Evolutionary conservation across 2,113 vertebrate species (phyloP), one percentile per base, ranked within the genome.

Genomic region (Phaethon lepturus): DNA sequence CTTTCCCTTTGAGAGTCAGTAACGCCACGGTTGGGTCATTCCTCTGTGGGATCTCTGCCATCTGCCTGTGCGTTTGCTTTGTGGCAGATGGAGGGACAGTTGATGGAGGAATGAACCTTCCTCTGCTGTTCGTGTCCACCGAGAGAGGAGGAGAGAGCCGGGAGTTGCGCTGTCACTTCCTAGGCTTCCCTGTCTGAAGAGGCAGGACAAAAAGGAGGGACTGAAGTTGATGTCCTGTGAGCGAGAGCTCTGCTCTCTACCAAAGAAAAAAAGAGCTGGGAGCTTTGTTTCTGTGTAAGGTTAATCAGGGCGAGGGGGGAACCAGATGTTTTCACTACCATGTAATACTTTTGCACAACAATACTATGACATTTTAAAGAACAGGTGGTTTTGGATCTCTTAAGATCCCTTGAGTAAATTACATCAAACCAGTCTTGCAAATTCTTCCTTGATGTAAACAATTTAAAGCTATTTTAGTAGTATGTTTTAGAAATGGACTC

Each of bases 1-100:
- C 3, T 44, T 14, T 18, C 33, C 10, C 47, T 63, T 16, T 2
- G 76, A 13, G 20, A 18, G 33, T 18, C 42, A 10, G 29, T 31
- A 25, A 1, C 0, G 1, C 22, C 8, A 1, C 31, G 7, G 19
- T 3, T 16, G 50, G 47, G 45, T 26, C 22, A 0, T 22, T 45
- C 31, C 35, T 7, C 19, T 1, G 26, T 7, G 47, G 59, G 28
- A 2, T 23, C 60, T 20, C 13, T 2, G 71, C 10, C 13, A 3
- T 40, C 28, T 1, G 6, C 11, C 0, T 6, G 28, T 19, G 44
- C 16, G 6, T 29, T 26, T 33, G 42, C 33, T 59, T 45, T n/a
- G 33, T 13, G 72, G 38, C 28, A 18, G 16, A 4, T 2, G 3
- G 25, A 50, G 79, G 89, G 42, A 3, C 11, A 4, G 55, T 0